Percentiles rank a stretch among this genome's conserved stretches.
phyloP scores from a whole-genome alignment of 2,797 vertebrate species.

The Poeciliopsis paucimaculata region DNA sequence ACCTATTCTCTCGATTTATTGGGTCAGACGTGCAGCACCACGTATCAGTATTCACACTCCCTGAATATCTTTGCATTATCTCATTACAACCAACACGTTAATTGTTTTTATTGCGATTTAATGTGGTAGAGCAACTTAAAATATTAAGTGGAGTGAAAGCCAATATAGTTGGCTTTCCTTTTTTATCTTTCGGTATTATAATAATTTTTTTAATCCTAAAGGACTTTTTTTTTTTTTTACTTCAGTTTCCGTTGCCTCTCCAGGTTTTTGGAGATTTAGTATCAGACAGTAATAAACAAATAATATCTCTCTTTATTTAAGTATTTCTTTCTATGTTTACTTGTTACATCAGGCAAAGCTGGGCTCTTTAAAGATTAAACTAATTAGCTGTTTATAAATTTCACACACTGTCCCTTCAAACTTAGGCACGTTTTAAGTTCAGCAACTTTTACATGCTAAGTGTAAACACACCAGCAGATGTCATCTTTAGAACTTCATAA shows the following conservation, averaged over 20 bases:
- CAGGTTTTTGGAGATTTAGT: not conserved
- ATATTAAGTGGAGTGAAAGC: not conserved
- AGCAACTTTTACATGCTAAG: not conserved
- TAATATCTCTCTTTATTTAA: not conserved
- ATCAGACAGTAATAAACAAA: not conserved
- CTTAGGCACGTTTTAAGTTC: not conserved
- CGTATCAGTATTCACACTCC: slow-evolving; percentile 7
- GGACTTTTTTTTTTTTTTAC: not conserved
- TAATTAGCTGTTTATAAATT: not conserved
- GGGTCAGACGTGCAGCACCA: slow-evolving; percentile 10
- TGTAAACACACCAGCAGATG: not conserved
- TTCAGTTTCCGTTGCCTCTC: not conserved
- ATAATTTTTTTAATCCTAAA: not conserved
- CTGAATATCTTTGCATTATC: not conserved
- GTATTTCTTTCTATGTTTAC: not conserved
- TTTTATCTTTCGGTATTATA: not conserved
- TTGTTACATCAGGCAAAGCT: not conserved
- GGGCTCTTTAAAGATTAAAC: not conserved
- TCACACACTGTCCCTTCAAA: not conserved
- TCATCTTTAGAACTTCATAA: not conserved
- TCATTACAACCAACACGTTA: not conserved
- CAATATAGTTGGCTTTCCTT: not conserved
- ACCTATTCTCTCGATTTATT: slow-evolving; percentile 29
- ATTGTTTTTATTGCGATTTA: not conserved
- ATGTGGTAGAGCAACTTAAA: not conserved